Percentiles rank a stretch among this genome's conserved stretches.
These are phyloP conservation scores for Cettia cetti DNA, from an alignment of 2,113 vertebrate genomes.

Conservation along the genomic window DNA sequence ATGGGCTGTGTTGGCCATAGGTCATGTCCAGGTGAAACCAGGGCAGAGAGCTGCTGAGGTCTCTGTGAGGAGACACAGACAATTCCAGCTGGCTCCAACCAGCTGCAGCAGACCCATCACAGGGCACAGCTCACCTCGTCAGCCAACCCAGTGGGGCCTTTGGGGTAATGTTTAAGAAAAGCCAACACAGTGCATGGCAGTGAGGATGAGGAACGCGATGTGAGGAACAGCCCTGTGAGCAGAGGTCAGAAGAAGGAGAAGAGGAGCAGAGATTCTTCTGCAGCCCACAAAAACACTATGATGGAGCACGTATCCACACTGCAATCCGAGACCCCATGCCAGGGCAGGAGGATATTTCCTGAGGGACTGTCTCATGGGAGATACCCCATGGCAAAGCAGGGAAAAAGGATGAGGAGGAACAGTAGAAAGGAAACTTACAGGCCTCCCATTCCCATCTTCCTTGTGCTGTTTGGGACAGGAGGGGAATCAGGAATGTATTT, in stretches of 20 bases:
- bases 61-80: background rate
- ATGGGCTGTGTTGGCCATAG: background rate
- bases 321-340: background rate
- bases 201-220: fast-evolving
- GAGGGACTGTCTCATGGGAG: background rate
- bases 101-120: background rate
- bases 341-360: background rate
- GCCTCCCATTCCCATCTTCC: background rate
- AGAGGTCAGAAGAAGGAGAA: background rate
- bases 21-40: too few relatives aligned
- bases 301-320: background rate
- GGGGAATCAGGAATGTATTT: background rate
- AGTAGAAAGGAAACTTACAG: background rate
- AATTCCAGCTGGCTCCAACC: fast-evolving
- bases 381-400: background rate
- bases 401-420: background rate
- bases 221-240: background rate
- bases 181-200: background rate
- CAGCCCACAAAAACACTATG: fast-evolving
- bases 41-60: too few relatives aligned
- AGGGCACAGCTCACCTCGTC: background rate
- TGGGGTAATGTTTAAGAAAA: background rate
- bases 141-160: background rate
- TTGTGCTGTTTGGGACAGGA: fast-evolving
- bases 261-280: background rate